Conservation (phyloP, 2,888 invertebrate genomes). For the Harpalus rufipes region DNA sequence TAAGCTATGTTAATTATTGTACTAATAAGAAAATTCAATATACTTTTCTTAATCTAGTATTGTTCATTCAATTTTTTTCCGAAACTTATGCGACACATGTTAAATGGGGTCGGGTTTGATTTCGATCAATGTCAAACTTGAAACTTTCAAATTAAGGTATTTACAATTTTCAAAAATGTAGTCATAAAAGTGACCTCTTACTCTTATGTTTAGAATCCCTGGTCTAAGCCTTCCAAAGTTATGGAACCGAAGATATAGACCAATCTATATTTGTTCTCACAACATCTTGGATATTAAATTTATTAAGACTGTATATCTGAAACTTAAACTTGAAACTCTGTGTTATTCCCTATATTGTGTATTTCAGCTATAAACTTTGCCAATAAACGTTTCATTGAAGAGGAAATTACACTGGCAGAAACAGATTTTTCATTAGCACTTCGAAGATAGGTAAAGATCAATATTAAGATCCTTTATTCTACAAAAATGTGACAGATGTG, state of each 20-base stretch:
- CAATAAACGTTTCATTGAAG: neutral
- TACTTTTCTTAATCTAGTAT: too few species aligned
- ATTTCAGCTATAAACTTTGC: neutral
- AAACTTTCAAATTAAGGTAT: too few species aligned
- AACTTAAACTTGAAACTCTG: neutral
- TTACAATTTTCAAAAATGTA: too few species aligned
- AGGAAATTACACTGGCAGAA: neutral
- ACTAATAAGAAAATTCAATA: too few species aligned
- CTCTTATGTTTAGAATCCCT: too few species aligned
- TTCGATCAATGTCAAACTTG: too few species aligned
- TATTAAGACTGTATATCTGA: neutral
- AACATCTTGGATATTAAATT: neutral
- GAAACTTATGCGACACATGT: too few species aligned
- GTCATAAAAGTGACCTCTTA: too few species aligned
- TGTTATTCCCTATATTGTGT: neutral
- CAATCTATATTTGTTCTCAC: neutral
- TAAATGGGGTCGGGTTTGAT: too few species aligned
- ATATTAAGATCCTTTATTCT: neutral
- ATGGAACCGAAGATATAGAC: neutral
- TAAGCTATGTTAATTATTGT: too few species aligned
- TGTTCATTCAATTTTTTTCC: too few species aligned
- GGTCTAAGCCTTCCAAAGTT: neutral
- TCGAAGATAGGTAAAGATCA: neutral
- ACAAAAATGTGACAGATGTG: neutral
- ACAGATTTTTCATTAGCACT: neutral